A percentile compares a stretch with the other conserved stretches of the same genome.
Evolutionary conservation across 2,113 vertebrate genomes (phyloP).

Genomic region (cattle (Bos taurus)): DNA sequence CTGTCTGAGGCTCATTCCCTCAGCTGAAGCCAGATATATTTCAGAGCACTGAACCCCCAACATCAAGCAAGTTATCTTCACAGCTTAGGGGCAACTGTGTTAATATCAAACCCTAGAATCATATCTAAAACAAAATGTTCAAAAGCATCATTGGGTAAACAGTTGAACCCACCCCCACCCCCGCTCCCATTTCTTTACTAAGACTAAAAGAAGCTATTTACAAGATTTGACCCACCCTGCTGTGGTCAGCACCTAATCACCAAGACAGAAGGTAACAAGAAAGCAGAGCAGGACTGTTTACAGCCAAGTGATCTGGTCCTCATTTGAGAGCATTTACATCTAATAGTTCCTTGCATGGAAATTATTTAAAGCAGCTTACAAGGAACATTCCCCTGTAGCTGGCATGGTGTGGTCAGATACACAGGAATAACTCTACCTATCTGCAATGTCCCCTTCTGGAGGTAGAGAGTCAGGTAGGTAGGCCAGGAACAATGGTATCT

Average conservation of each 20-base stretch:
- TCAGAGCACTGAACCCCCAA: neutral
- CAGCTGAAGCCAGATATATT: neutral
- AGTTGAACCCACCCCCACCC: neutral
- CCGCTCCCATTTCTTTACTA: neutral
- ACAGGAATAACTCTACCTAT: neutral
- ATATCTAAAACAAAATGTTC: neutral
- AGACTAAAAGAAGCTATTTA: neutral
- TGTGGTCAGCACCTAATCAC: neutral
- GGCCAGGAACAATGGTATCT: neutral
- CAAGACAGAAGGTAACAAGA: neutral
- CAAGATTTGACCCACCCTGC: neutral
- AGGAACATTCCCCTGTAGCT: neutral
- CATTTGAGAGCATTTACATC: neutral
- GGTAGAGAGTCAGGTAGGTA: neutral
- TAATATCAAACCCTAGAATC: neutral
- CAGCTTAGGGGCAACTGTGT: neutral
- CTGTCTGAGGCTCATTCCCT: neutral
- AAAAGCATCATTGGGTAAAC: neutral
- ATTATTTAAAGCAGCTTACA: neutral
- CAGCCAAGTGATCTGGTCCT: neutral
- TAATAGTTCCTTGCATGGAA: neutral
- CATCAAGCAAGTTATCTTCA: constrained; percentile 1
- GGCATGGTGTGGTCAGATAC: neutral
- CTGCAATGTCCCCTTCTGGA: neutral
- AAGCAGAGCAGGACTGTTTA: neutral